These are phyloP conservation scores for Alfaro cultratus DNA, from an alignment of 2,797 vertebrate genomes.

Conservation along the genomic window DNA sequence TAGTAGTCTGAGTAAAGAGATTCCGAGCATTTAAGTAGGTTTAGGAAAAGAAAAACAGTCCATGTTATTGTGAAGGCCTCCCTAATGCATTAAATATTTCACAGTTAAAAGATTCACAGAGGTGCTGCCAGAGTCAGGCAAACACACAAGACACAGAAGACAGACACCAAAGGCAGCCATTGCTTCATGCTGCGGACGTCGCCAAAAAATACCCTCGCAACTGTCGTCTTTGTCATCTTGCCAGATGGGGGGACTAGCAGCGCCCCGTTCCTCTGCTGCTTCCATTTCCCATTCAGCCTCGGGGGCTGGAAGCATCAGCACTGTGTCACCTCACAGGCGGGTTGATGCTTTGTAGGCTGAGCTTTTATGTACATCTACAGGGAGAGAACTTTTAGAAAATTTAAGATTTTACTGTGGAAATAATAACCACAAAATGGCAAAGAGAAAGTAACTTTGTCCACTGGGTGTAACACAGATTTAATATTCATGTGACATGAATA, in stretches of 20 bases:
- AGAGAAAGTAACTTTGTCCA: constrained; percentile 12
- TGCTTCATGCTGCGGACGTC: constrained; percentile 25
- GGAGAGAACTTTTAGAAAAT: constrained; percentile 41
- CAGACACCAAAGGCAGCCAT: constrained; percentile 4
- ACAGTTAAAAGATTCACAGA: neutral
- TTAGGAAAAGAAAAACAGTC: constrained; percentile 23
- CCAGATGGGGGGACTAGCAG: constrained; percentile 34
- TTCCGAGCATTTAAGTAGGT: neutral
- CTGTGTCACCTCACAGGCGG: constrained; percentile 52
- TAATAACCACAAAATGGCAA: constrained; percentile 32
- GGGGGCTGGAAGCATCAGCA: constrained; percentile 15
- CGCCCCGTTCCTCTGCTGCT: constrained; percentile 22
- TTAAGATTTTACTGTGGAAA: constrained; percentile 37
- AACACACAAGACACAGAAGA: constrained; percentile 9
- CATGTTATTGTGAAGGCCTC: constrained; percentile 1
- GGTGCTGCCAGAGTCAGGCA: constrained; percentile 25
- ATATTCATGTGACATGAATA: neutral
- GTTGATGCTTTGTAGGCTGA: constrained; percentile 45
- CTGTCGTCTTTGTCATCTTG: constrained; percentile 31
- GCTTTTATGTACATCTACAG: constrained; percentile 55
- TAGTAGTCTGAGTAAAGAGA: constrained; percentile 6
- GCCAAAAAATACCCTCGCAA: constrained; percentile 9
- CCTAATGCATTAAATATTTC: constrained; percentile 17
- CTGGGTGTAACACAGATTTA: constrained; percentile 3
- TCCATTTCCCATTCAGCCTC: constrained; percentile 26